A percentile compares a stretch with the other conserved stretches of the same genome.
phyloP scores from a whole-genome alignment of 2,113 vertebrate species.

The Thunnus thynnus region DNA sequence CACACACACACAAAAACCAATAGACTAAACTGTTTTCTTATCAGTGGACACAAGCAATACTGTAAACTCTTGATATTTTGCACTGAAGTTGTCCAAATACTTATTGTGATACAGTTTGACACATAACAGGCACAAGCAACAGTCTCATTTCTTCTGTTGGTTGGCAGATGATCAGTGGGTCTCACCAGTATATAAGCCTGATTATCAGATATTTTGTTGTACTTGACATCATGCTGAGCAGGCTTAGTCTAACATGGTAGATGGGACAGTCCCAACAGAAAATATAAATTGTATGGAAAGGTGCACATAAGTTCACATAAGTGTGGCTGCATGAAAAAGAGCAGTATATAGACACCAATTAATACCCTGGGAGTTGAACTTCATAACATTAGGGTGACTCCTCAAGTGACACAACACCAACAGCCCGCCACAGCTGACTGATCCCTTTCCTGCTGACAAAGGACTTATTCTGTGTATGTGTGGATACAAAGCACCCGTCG shows the following conservation, averaged over 20 bases:
- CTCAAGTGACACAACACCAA: conserved; percentile 17
- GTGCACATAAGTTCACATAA: neutral
- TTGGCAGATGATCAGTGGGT: conserved; percentile 19
- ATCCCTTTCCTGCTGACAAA: conserved; percentile 62
- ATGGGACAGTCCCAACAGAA: neutral
- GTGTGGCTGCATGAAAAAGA: neutral
- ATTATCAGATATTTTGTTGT: conserved; percentile 34
- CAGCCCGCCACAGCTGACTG: conserved; percentile 58
- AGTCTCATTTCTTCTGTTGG: neutral
- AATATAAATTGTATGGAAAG: neutral
- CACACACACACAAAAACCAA: neutral
- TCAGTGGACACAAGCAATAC: neutral
- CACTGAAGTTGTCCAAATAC: neutral
- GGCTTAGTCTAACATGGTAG: neutral
- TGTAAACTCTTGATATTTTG: neutral
- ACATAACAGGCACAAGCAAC: neutral
- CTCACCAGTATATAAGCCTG: conserved; percentile 11
- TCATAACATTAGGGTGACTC: conserved; percentile 10
- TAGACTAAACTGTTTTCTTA: neutral
- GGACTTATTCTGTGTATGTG: conserved; percentile 56
- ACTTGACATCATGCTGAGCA: neutral
- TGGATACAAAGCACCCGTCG: conserved; percentile 61
- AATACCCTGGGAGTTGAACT: neutral
- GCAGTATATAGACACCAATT: neutral
- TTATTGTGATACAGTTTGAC: neutral